Percentiles rank a stretch among this genome's conserved stretches.
Conservation (phyloP, 1,140 invertebrate species). For the Drosophila melanica region DNA sequence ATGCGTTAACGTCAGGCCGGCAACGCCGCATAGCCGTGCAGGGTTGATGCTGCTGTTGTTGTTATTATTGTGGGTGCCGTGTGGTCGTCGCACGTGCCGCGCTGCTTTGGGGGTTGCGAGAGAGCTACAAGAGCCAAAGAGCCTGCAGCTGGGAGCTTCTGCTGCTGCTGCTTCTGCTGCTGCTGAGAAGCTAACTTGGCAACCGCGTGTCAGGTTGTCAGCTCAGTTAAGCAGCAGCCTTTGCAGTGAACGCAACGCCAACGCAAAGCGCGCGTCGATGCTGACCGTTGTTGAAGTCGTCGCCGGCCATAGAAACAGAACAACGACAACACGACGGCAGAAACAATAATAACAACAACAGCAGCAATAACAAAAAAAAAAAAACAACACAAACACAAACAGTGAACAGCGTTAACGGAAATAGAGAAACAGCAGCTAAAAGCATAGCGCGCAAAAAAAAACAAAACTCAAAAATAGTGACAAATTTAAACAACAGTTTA, state of each 20-base stretch:
- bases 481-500: constrained; percentile 14
- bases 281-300: constrained; percentile 54
- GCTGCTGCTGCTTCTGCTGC: not conserved
- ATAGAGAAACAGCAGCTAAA: constrained; percentile 20
- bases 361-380: constrained; percentile 20
- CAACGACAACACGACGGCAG: constrained; percentile 41
- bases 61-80: constrained; percentile 48
- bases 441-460: constrained; percentile 26
- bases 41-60: constrained; percentile 35
- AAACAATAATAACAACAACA: constrained; percentile 19
- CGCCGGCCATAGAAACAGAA: constrained; percentile 40
- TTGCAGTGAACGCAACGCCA: constrained; percentile 60
- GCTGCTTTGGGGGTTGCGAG: constrained; percentile 37
- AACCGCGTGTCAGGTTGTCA: constrained; percentile 42
- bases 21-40: constrained; percentile 50
- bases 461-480: constrained; percentile 8
- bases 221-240: constrained; percentile 75
- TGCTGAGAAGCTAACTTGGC: constrained; percentile 58
- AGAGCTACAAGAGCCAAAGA: constrained; percentile 11
- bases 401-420: constrained; percentile 17
- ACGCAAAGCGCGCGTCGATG: constrained; percentile 58
- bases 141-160: constrained; percentile 44
- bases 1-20: constrained; percentile 55
- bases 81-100: constrained; percentile 44
- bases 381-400: not conserved